Evolutionary conservation across 2,797 vertebrate genomes (phyloP).

Genomic region (Crenuchus spilurus): DNA sequence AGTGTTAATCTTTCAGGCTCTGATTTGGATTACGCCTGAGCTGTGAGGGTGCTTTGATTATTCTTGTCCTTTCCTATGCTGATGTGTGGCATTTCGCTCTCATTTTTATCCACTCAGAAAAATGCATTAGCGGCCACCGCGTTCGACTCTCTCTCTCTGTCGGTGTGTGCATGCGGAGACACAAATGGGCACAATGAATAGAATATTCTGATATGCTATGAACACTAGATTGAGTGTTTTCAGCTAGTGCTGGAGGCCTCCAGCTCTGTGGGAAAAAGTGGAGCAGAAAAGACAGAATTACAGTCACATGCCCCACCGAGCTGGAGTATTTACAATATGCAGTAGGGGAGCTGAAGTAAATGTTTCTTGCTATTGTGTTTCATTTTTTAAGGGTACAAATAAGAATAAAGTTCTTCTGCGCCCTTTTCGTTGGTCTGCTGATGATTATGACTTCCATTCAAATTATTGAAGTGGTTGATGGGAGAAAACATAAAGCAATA

Average conservation of each 20-base stretch:
- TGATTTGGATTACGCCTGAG: slow-evolving; percentile 24
- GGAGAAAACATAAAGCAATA: background rate
- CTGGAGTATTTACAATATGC: slow-evolving; percentile 15
- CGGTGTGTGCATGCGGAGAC: background rate
- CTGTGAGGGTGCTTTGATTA: slow-evolving; percentile 19
- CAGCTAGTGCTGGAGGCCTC: background rate
- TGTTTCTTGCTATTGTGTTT: slow-evolving; percentile 7
- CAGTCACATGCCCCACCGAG: slow-evolving; percentile 19
- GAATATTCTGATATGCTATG: slow-evolving; percentile 4
- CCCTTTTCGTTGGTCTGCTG: background rate
- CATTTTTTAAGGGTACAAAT: background rate
- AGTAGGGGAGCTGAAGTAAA: background rate
- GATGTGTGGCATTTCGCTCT: slow-evolving; percentile 7
- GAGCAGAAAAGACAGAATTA: slow-evolving; percentile 22
- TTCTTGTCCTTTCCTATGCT: slow-evolving; percentile 12
- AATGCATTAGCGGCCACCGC: background rate
- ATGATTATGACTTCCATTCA: background rate
- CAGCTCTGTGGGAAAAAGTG: slow-evolving; percentile 11
- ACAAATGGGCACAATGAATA: slow-evolving; percentile 12
- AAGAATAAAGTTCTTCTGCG: background rate
- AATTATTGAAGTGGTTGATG: background rate
- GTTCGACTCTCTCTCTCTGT: background rate
- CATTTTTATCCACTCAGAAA: slow-evolving; percentile 2
- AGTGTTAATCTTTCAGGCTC: slow-evolving; percentile 39
- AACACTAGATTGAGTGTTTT: slow-evolving; percentile 26